Base-by-base conservation (phyloP, 2,888 invertebrate genomes). In the Tuta absoluta region DNA sequence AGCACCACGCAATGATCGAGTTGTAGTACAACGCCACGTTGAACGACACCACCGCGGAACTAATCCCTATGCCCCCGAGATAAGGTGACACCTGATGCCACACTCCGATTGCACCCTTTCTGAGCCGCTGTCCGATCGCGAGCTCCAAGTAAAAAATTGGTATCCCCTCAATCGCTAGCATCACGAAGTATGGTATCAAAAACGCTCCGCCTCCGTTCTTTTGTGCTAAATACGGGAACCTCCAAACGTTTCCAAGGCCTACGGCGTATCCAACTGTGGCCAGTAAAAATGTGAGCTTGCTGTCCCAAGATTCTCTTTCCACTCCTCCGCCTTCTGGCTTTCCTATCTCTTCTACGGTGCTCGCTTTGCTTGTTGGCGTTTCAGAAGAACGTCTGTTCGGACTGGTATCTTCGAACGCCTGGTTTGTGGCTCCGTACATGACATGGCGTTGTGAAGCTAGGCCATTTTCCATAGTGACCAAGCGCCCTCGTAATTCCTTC, bases 121-220 rank as follows among this genome's bases (percentile, higher is more conserved):
- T 93, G 82, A 99, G 88, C 67, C 98, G 92, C 89, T 99, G 98
- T 0, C 98, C 99, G 67, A 99, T 97, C 0, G 98, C 98, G 79
- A 99, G 90, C 88, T 99, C 99, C 84, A 99, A 93, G 84, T 98
- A 98, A 89, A 99, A 98, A 79, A 99, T 97, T 0, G 98, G 99
- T 74, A 99, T 96, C 0, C 98, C 99, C 82, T 98, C 98, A 69
- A 98, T 95, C 24, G 96, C 95, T 79, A 98, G 85, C 98, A 98
- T 98, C 70, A 98, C 96, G 79, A 98, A 96, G 87, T 98, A 99
- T 0, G 98, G 98, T 73, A 99, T 98, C 68, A 99, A 91, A 82
- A 99, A 99, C n/a, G 98, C 98, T 23, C 98, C 98, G 64, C 98
- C 98, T 0, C 98, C 98, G 78, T 98, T 98, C 84, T 98, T 98